phyloP scores from a whole-genome alignment of 2,888 invertebrate species.

The Bedellia somnulentella region DNA sequence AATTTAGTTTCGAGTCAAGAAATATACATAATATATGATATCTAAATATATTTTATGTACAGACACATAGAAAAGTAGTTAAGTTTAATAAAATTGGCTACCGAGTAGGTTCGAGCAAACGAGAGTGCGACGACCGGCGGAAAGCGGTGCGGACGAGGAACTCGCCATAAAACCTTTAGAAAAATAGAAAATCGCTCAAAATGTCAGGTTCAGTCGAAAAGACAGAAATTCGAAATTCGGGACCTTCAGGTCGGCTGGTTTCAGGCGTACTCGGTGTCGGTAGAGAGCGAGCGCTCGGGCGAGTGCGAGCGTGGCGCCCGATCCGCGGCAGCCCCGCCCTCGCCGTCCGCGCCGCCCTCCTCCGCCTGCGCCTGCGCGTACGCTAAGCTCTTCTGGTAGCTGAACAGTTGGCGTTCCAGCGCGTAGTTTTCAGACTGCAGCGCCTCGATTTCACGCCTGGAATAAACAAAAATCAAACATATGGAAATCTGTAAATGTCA shows the following conservation, averaged over 20 bases:
- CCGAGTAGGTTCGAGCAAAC: conserved; percentile 56
- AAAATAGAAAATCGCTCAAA: conserved; percentile 63
- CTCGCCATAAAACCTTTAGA: conserved; percentile 59
- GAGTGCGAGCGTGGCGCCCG: conserved; percentile 34
- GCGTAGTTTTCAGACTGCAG: conserved; percentile 84
- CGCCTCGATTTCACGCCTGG: conserved; percentile 74
- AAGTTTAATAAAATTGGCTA: conserved; percentile 57
- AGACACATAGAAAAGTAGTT: conserved; percentile 61
- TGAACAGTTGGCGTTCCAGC: conserved; percentile 78
- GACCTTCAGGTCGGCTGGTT: too few relatives aligned
- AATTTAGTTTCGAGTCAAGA: conserved; percentile 58
- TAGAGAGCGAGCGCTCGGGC: conserved; percentile 64
- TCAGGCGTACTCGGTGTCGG: conserved; percentile 76
- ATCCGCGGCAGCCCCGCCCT: conserved; percentile 27
- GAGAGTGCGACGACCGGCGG: conserved; percentile 56
- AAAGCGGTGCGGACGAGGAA: conserved; percentile 57
- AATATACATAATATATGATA: conserved; percentile 60
- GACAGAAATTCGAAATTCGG: conserved; percentile 40
- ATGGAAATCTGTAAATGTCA: too few relatives aligned
- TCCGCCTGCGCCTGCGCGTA: conserved; percentile 68
- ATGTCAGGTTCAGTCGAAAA: conserved; percentile 57
- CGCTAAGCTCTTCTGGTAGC: conserved; percentile 79
- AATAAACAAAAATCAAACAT: conserved; percentile 16
- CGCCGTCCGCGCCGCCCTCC: conserved; percentile 28
- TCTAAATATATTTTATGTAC: conserved; percentile 62